Conservation (phyloP, 2,113 vertebrate genomes). For the Felis chaus region DNA sequence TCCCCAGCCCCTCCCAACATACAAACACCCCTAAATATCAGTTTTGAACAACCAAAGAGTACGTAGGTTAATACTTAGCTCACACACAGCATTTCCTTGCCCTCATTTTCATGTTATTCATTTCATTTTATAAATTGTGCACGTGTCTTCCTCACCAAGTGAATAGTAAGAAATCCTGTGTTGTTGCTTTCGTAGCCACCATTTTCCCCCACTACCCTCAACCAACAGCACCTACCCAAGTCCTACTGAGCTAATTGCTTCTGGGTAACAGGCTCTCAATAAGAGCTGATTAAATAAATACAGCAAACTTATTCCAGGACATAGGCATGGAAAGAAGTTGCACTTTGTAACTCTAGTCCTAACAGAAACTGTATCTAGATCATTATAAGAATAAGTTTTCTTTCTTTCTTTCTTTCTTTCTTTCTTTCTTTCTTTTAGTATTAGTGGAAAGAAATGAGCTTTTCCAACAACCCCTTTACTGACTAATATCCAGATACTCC, state of each 20-base stretch:
- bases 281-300: neutral
- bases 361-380: neutral
- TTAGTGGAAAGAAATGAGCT: neutral
- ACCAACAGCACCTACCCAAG: neutral
- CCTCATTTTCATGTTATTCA: neutral
- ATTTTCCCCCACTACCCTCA: neutral
- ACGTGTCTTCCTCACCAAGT: neutral
- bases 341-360: neutral
- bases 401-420: neutral
- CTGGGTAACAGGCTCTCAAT: neutral
- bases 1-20: neutral
- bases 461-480: neutral
- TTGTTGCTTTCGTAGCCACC: neutral
- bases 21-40: neutral
- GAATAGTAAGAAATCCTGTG: neutral
- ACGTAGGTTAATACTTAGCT: neutral
- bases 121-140: neutral
- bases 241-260: neutral
- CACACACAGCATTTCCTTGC: neutral
- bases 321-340: neutral
- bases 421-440: neutral
- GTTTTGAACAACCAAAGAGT: neutral
- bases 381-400: neutral
- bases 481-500: neutral
- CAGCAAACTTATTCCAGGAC: neutral